Conservation (phyloP, 2,113 vertebrate genomes). For the Craseonycteris thonglongyai region DNA sequence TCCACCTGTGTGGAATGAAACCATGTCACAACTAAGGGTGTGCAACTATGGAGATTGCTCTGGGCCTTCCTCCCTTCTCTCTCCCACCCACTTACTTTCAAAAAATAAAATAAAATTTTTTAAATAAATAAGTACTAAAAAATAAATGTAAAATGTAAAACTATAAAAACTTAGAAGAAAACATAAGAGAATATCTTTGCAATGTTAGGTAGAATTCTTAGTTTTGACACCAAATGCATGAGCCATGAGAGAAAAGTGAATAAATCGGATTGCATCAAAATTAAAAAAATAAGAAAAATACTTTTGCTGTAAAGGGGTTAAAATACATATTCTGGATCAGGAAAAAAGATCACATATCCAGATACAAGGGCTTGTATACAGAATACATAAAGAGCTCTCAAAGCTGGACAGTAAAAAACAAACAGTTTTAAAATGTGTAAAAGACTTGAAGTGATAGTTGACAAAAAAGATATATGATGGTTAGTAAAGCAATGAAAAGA, state of each 20-base stretch:
- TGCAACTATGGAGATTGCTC: too few species aligned
- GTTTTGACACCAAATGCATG: neutral
- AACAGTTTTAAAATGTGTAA: neutral
- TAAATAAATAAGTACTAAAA: too few species aligned
- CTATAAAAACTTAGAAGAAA: neutral
- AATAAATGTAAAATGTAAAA: neutral
- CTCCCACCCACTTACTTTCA: too few species aligned
- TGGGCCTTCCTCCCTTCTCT: too few species aligned
- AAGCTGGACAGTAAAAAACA: neutral
- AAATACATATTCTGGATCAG: neutral
- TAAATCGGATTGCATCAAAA: neutral
- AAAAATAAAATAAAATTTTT: too few species aligned
- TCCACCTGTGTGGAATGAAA: too few species aligned
- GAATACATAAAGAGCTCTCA: neutral
- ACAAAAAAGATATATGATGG: neutral
- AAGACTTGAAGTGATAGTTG: neutral
- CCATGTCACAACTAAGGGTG: too few species aligned
- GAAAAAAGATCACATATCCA: neutral
- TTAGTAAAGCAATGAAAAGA: neutral
- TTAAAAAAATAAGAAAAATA: neutral
- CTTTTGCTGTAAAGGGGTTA: neutral
- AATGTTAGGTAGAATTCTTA: neutral
- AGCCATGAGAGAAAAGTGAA: neutral
- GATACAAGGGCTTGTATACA: neutral
- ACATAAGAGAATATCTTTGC: neutral